These are phyloP conservation scores for Zeuzera pyrina DNA, from an alignment of 2,888 invertebrate species.

Conservation along the genomic window DNA sequence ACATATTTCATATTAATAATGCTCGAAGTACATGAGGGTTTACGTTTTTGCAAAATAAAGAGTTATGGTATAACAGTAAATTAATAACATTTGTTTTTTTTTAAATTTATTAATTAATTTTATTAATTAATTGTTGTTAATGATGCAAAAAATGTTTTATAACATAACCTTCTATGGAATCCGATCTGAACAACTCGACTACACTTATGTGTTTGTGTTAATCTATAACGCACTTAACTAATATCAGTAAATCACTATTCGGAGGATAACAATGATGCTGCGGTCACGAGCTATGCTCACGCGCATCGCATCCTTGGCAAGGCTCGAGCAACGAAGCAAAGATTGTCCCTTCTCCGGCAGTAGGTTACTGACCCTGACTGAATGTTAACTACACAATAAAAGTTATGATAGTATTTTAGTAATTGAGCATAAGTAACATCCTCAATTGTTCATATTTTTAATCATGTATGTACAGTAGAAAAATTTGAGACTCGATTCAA, in stretches of 20 bases:
- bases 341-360: constrained; percentile 50
- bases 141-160: neutral
- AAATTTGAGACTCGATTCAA: no score
- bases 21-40: no score
- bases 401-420: neutral
- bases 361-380: constrained; percentile 47
- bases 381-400: constrained; percentile 2
- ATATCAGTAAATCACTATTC: constrained; percentile 21
- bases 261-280: constrained; percentile 36
- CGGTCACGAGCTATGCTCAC: constrained; percentile 49
- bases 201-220: neutral
- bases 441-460: no score
- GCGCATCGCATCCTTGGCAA: constrained; percentile 61
- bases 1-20: no score
- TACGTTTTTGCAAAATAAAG: no score
- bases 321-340: no score
- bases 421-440: neutral
- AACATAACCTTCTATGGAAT: neutral
- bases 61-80: no score
- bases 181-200: no score
- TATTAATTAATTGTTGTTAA: no score
- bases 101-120: no score
- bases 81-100: no score
- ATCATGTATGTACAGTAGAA: no score
- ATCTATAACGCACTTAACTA: constrained; percentile 1